phyloP scores from a whole-genome alignment of 2,113 vertebrate genomes.

The Erythrolamprus reginae region DNA sequence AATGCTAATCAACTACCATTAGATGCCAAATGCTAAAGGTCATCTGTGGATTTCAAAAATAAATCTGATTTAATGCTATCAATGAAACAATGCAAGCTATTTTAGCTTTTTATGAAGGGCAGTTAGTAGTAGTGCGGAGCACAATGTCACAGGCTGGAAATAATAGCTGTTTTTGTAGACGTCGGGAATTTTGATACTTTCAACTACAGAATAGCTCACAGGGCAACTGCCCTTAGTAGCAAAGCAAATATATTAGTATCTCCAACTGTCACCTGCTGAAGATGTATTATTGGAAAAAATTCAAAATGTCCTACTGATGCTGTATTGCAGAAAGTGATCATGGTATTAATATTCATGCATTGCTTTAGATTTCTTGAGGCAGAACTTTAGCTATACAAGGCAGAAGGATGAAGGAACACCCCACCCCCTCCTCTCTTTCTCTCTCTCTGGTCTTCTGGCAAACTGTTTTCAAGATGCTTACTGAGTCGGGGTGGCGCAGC shows the following conservation, averaged over 20 bases:
- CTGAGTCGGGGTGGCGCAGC: too few species aligned
- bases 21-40: conserved; percentile 34
- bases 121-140: conserved; percentile 19
- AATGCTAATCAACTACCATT: conserved; percentile 44
- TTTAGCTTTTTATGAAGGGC: conserved; percentile 25
- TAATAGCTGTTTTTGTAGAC: conserved; percentile 4
- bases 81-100: conserved; percentile 41
- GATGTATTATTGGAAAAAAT: not conserved
- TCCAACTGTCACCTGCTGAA: conserved; percentile 17
- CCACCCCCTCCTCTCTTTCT: too few species aligned
- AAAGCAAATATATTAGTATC: conserved; percentile 7
- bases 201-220: conserved; percentile 6
- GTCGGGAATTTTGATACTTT: conserved; percentile 17
- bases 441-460: too few species aligned
- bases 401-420: not conserved
- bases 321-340: not conserved
- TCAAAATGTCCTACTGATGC: not conserved
- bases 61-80: conserved; percentile 41
- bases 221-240: not conserved
- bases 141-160: conserved; percentile 21
- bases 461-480: too few species aligned
- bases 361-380: not conserved
- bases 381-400: not conserved
- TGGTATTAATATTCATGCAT: not conserved
- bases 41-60: conserved; percentile 51